phyloP scores from a whole-genome alignment of 37 sponge, comb jelly and placozoan genomes.

The Diacarnus erythraeanus region DNA sequence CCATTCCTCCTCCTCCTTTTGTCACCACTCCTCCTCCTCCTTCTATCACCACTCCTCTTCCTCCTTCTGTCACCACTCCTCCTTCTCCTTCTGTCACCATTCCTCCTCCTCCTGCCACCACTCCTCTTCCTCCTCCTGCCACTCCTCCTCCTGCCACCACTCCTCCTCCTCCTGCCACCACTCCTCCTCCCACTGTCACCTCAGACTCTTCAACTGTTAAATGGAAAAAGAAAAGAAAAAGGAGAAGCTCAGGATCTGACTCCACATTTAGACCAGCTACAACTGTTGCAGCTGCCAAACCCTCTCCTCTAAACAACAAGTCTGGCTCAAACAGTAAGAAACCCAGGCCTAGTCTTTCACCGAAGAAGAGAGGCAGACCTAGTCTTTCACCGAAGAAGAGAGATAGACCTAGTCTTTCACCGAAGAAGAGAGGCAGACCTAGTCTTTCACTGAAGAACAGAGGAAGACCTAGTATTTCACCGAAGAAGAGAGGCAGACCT shows the following conservation, averaged over 20 bases:
- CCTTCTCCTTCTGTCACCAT: not conserved
- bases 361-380: not conserved
- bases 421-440: not conserved
- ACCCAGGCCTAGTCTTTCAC: not conserved
- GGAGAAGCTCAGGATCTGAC: not conserved
- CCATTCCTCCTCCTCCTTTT: not conserved
- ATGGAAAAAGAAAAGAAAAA: not conserved
- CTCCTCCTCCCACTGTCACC: not conserved
- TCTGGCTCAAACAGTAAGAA: too few species aligned
- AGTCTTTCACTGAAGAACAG: not conserved
- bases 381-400: constrained; percentile 10
- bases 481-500: not conserved
- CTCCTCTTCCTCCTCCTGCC: not conserved
- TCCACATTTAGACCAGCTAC: not conserved
- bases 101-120: not conserved
- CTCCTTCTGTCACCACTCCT: not conserved
- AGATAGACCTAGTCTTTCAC: not conserved
- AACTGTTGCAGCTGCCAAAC: not conserved
- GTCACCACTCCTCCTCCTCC: not conserved
- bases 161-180: not conserved
- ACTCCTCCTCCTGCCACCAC: not conserved
- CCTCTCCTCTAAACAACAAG: too few species aligned
- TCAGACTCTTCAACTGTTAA: constrained; percentile 1
- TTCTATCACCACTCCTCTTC: not conserved
- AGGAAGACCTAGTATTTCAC: not conserved